A percentile compares a stretch with the other conserved stretches of the same genome.
Evolutionary conservation across 2,888 invertebrate species (phyloP).

Genomic region (Cephus pulcher): DNA sequence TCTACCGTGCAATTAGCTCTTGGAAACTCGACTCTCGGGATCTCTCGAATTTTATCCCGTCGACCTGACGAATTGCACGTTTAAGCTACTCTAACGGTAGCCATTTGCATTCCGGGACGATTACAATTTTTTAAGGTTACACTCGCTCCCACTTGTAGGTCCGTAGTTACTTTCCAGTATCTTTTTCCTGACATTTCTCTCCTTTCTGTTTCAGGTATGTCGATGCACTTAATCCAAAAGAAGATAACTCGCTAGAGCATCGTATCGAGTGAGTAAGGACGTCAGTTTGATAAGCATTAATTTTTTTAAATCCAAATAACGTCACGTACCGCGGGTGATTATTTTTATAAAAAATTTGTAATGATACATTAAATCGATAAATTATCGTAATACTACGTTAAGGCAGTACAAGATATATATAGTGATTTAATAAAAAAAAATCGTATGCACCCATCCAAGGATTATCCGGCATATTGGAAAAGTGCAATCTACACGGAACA

Average conservation of each 20-base stretch:
- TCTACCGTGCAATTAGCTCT: not conserved
- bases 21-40: not conserved
- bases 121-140: not conserved
- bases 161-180: not conserved
- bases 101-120: not conserved
- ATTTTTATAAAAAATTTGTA: no score
- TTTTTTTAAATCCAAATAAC: not conserved
- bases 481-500: not conserved
- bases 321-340: no score
- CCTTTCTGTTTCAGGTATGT: not conserved
- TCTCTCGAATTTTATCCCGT: not conserved
- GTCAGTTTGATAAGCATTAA: not conserved
- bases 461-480: not conserved
- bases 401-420: not conserved
- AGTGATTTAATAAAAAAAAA: no score
- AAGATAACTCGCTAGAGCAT: not conserved
- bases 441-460: not conserved
- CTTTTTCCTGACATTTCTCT: not conserved
- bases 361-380: no score
- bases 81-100: not conserved
- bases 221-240: not conserved
- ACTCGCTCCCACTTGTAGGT: not conserved
- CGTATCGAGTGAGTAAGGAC: not conserved
- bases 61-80: not conserved
- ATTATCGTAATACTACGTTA: not conserved